phyloP scores from a whole-genome alignment of 2,113 vertebrate genomes.

The Trematomus loennbergii region DNA sequence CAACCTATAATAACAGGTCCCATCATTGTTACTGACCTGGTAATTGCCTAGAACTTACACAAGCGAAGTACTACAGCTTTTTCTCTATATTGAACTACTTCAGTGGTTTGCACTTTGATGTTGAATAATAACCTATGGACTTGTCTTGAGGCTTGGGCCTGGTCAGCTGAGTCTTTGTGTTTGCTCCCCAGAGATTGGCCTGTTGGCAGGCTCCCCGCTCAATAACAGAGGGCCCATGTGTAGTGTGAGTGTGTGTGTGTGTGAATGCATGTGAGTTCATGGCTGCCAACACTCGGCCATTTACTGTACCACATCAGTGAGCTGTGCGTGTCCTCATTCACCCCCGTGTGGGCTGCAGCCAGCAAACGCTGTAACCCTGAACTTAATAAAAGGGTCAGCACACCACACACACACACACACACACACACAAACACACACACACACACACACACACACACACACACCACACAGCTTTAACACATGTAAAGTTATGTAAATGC shows the following conservation, averaged over 20 bases:
- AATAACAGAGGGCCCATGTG: conserved; percentile 59
- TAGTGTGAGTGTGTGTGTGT: conserved; percentile 27
- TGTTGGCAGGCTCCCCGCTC: conserved; percentile 26
- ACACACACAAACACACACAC: no score
- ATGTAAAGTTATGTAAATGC: neutral
- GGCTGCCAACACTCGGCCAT: conserved; percentile 55
- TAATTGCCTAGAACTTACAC: neutral
- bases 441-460: neutral
- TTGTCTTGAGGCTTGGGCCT: conserved; percentile 15
- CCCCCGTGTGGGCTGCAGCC: conserved; percentile 29
- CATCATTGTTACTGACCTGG: neutral
- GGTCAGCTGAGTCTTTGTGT: conserved; percentile 43
- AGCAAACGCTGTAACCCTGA: conserved; percentile 15
- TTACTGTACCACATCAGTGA: conserved; percentile 45
- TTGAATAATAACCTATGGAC: neutral
- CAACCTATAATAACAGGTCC: neutral
- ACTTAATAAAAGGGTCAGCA: conserved; percentile 28
- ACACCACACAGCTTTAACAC: no score
- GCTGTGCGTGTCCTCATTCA: conserved; percentile 43
- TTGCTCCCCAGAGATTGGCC: conserved; percentile 29
- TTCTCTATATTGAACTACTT: neutral
- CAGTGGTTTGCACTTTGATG: neutral
- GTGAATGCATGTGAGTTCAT: conserved; percentile 34
- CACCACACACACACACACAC: neutral
- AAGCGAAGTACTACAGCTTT: no score